Conservation (phyloP, 2,797 vertebrate genomes). For the Poecilia velifera region DNA sequence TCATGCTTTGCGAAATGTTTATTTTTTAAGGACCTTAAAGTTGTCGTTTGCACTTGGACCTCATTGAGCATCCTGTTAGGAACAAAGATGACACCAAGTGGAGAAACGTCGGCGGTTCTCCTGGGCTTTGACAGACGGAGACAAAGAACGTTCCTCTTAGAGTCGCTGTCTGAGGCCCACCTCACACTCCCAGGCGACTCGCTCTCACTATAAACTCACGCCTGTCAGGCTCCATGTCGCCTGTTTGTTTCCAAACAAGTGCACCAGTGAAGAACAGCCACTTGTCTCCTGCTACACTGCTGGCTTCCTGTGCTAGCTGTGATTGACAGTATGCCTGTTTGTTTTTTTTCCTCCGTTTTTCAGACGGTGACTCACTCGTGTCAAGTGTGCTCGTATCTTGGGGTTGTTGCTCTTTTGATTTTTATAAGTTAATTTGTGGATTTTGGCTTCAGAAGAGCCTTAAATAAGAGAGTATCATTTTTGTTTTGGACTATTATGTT, state of each 20-base stretch:
- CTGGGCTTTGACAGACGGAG: constrained; percentile 31
- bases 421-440: background rate
- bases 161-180: constrained; percentile 37
- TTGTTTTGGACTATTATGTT: constrained; percentile 17
- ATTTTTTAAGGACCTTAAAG: constrained; percentile 30
- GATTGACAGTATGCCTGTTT: constrained; percentile 45
- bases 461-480: background rate
- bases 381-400: constrained; percentile 24
- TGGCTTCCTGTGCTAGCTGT: constrained; percentile 63
- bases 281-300: constrained; percentile 56
- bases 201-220: background rate
- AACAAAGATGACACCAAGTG: constrained; percentile 40
- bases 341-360: constrained; percentile 2
- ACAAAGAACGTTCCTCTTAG: constrained; percentile 5
- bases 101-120: constrained; percentile 36
- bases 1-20: constrained; percentile 50
- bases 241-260: constrained; percentile 15
- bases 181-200: constrained; percentile 50
- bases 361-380: constrained; percentile 7
- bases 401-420: background rate
- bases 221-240: constrained; percentile 10
- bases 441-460: background rate
- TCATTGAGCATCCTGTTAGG: constrained; percentile 35
- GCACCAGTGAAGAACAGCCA: constrained; percentile 25
- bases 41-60: constrained; percentile 38